Evolutionary conservation across 1,140 invertebrate genomes (phyloP), one percentile per base, ranked within the genome.

Genomic region (Brachystomella parvula): DNA sequence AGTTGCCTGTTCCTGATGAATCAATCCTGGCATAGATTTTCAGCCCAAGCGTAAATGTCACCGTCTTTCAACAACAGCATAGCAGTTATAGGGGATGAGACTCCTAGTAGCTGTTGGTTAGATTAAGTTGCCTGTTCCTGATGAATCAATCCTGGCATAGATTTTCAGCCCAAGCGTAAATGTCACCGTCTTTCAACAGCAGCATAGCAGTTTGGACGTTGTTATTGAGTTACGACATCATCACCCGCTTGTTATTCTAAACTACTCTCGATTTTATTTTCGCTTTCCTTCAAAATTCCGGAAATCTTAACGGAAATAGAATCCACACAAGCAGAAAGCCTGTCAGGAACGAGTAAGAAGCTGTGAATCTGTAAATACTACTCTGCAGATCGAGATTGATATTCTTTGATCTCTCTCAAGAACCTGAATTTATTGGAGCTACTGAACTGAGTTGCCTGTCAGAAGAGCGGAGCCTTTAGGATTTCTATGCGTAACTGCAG

Each of bases 1-100:
- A 44, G n/a, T 44, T 44, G 39, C 39, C n/a, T n/a, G n/a, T n/a
- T n/a, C n/a, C n/a, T n/a, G 39, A 44, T 44, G 39, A n/a, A 44
- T 44, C 9, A 9, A 44, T 9, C 9, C 9, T 44, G n/a, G 9
- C 9, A 12, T n/a, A 44, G 9, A 12, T n/a, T 44, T n/a, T 44
- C 39, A 12, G 9, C n/a, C n/a, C 9, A 44, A 44, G n/a, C 39
- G 39, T 44, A 12, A 9, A 12, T 44, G 9, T 44, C 39, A 12
- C n/a, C 39, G 9, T 44, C 9, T 44, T 44, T 12, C 39, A 44
- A 44, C 9, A 44, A 9, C 39, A 44, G 39, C n/a, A 9, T n/a
- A 44, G 39, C 39, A 9, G n/a, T 44, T n/a, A 44, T 9, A 9
- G 39, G n/a, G 39, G 9, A 9, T 44, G 39, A n/a, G n/a, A 9